Conservation (phyloP, 92 coral and sea anemone genomes). For the Epizoanthus ramosus region DNA sequence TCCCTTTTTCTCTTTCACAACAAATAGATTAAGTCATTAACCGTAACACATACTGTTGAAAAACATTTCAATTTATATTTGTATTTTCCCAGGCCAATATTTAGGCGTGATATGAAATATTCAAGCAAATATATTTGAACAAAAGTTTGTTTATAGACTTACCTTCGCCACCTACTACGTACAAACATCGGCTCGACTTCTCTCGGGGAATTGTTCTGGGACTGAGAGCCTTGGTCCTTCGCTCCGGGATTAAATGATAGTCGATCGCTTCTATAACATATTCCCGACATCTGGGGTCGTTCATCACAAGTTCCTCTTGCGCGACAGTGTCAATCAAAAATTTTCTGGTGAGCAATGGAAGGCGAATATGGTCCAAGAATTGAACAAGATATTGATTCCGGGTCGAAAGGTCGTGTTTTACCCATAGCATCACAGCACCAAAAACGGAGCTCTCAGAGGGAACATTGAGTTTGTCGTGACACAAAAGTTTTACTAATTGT, state of each 20-base stretch:
- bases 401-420: constrained; percentile 65
- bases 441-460: constrained; percentile 87
- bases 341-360: constrained; percentile 88
- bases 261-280: constrained; percentile 89
- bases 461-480: constrained; percentile 89
- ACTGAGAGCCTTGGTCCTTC: constrained; percentile 64
- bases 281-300: constrained; percentile 77
- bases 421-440: constrained; percentile 87
- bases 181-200: constrained; percentile 83
- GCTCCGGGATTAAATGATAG: constrained; percentile 93
- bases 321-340: constrained; percentile 90
- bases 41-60: neutral
- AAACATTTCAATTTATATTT: no score
- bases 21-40: neutral
- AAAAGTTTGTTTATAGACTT: neutral
- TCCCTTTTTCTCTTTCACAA: neutral
- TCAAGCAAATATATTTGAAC: constrained; percentile 1
- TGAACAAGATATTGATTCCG: constrained; percentile 66
- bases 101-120: neutral
- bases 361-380: constrained; percentile 85
- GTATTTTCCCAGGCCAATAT: constrained; percentile 32
- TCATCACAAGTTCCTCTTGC: constrained; percentile 82
- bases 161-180: constrained; percentile 98
- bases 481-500: constrained; percentile 73
- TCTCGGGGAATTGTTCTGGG: constrained; percentile 84